These are phyloP conservation scores for Pogonus chalceus DNA, from an alignment of 1,140 invertebrate genomes.

Conservation along the genomic window DNA sequence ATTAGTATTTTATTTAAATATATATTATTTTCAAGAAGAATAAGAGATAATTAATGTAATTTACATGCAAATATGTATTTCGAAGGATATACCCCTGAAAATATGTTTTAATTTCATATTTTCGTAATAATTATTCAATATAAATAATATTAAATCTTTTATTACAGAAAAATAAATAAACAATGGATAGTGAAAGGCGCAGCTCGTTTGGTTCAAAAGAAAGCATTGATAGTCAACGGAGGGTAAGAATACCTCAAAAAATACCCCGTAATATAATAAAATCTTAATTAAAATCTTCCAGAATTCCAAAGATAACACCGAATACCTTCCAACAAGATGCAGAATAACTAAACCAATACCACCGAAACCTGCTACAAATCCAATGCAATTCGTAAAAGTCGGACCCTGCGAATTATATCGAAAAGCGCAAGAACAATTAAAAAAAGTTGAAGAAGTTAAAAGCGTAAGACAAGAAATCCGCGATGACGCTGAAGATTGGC, in stretches of 20 bases:
- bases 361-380: conserved; percentile 71
- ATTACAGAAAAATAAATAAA: background rate
- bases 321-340: conserved; percentile 33
- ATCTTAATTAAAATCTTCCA: background rate
- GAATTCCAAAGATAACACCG: conserved; percentile 22
- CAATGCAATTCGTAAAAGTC: conserved; percentile 81
- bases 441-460: conserved; percentile 74
- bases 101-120: no score
- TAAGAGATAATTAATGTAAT: no score
- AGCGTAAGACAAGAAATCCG: conserved; percentile 61
- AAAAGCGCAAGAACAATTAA: conserved; percentile 74
- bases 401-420: conserved; percentile 75
- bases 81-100: no score
- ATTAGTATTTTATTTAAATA: no score
- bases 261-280: background rate
- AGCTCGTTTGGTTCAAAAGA: background rate
- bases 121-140: no score
- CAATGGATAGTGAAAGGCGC: background rate
- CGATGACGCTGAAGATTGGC: conserved; percentile 85
- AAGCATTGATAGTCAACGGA: background rate
- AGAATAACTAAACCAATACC: conserved; percentile 42
- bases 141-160: no score
- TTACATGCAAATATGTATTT: no score
- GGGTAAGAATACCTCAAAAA: background rate
- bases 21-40: no score